Evolutionary conservation across 2,797 vertebrate species (phyloP).

Genomic region (Channallabes apus): DNA sequence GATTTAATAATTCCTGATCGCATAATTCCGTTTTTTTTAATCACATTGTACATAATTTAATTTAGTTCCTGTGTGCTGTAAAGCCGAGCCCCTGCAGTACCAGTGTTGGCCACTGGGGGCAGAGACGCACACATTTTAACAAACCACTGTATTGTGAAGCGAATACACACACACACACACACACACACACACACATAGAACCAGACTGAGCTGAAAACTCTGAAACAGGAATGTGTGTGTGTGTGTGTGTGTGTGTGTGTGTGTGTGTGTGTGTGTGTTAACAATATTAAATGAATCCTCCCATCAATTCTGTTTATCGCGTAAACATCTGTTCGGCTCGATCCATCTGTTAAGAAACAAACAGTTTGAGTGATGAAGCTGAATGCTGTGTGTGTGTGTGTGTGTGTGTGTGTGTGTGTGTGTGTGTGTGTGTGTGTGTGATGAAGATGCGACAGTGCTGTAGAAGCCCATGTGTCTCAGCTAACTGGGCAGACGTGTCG

Average conservation of each 20-base stretch:
- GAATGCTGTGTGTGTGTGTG: neutral
- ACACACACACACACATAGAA: neutral
- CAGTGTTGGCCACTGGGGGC: neutral
- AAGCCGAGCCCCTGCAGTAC: neutral
- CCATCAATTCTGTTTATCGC: neutral
- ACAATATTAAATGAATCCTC: neutral
- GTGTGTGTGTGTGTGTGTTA: neutral
- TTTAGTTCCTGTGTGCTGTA: neutral
- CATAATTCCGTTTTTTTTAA: neutral
- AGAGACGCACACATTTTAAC: neutral
- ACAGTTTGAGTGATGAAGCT: neutral
- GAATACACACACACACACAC: neutral
- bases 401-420: neutral
- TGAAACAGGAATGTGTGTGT: neutral
- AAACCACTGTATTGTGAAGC: neutral
- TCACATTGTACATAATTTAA: too few relatives aligned
- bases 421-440: neutral
- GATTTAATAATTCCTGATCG: neutral
- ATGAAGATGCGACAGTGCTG: neutral
- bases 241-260: neutral
- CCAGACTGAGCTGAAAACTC: neutral
- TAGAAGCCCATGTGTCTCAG: constrained; percentile 12
- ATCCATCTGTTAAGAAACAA: neutral
- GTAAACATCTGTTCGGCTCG: neutral
- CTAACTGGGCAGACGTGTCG: neutral